A percentile compares a stretch with the other conserved stretches of the same genome.
Evolutionary conservation across 2,113 vertebrate genomes (phyloP).

Genomic region (Holacanthus passer): DNA sequence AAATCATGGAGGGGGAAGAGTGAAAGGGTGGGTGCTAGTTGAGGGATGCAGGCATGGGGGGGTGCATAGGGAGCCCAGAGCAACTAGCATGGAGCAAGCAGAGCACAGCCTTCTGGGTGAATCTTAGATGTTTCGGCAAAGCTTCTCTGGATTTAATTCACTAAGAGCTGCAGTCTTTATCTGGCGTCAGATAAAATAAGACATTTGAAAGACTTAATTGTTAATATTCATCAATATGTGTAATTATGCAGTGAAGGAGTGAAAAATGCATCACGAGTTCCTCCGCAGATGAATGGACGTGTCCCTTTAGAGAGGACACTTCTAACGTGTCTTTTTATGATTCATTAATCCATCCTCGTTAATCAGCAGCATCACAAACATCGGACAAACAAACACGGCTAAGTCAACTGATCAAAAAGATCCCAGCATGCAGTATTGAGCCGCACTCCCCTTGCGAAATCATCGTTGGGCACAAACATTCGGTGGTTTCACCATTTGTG

Average conservation of each 20-base stretch:
- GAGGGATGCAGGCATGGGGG: conserved; percentile 54
- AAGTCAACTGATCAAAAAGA: conserved; percentile 70
- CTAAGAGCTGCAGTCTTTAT: conserved; percentile 68
- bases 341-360: conserved; percentile 76
- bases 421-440: conserved; percentile 60
- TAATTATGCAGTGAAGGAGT: conserved; percentile 74
- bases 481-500: conserved; percentile 23
- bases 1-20: conserved; percentile 46
- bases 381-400: conserved; percentile 75
- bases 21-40: conserved; percentile 64
- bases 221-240: conserved; percentile 84
- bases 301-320: conserved; percentile 68
- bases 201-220: conserved; percentile 80
- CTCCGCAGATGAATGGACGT: conserved; percentile 48
- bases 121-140: conserved; percentile 75
- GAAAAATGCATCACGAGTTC: conserved; percentile 74
- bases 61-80: conserved; percentile 46
- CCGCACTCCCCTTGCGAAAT: conserved; percentile 18
- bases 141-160: conserved; percentile 68
- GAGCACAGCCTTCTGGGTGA: conserved; percentile 69
- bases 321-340: conserved; percentile 77
- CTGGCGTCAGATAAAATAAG: conserved; percentile 82
- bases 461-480: conserved; percentile 48
- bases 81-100: conserved; percentile 67
- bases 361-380: conserved; percentile 70